Evolutionary conservation across 2,113 vertebrate genomes (phyloP).

Genomic region (Caracal caracal): DNA sequence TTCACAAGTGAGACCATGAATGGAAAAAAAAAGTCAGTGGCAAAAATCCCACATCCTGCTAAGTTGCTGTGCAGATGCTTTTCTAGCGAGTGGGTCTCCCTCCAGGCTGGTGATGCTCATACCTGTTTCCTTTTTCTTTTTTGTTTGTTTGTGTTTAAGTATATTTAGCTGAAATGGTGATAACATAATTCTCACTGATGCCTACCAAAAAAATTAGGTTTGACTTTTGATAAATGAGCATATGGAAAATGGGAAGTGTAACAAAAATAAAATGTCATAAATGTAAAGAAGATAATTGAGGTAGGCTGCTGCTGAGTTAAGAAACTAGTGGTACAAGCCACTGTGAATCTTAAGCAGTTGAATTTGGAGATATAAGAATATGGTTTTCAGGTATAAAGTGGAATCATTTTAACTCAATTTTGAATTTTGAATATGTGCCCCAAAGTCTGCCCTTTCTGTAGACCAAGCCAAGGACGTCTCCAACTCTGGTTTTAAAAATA

Average conservation of each 20-base stretch:
- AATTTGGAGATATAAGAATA: not conserved
- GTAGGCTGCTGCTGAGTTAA: not conserved
- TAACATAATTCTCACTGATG: not conserved
- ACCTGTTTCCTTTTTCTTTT: not conserved
- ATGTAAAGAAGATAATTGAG: not conserved
- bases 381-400: not conserved
- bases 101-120: not conserved
- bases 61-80: not conserved
- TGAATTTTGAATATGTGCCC: not conserved
- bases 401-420: not conserved
- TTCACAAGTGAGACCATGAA: constrained; percentile 64
- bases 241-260: not conserved
- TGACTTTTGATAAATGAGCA: constrained; percentile 2
- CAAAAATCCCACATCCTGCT: constrained; percentile 51
- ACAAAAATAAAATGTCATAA: constrained; percentile 25
- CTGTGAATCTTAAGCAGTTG: not conserved
- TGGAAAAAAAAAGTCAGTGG: constrained; percentile 64
- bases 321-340: not conserved
- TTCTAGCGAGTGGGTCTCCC: not conserved
- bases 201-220: not conserved
- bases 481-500: constrained; percentile 23
- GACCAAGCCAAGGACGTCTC: not conserved
- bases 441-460: not conserved
- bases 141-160: not conserved
- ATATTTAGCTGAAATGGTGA: not conserved